Evolutionary conservation across 2,113 vertebrate genomes (phyloP).

Genomic region (Lethenteron camtschaticum): DNA sequence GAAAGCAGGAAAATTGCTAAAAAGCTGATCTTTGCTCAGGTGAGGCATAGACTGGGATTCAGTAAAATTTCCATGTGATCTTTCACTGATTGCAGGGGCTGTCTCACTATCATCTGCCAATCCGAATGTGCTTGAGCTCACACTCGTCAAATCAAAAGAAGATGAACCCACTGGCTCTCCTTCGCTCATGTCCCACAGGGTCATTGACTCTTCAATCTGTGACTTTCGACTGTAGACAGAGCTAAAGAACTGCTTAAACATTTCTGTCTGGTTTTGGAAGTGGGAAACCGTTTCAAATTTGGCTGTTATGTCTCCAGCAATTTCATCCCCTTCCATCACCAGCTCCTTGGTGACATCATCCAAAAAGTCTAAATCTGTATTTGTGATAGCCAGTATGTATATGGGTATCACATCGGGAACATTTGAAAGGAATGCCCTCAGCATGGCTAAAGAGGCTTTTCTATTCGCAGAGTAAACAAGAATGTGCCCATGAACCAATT

Average conservation of each 20-base stretch:
- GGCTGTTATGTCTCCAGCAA: conserved; percentile 82
- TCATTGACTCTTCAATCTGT: conserved; percentile 3
- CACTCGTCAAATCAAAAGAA: conserved; percentile 1
- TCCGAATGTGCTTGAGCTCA: conserved; percentile 1
- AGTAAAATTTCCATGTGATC: too few species aligned
- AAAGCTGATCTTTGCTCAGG: too few species aligned
- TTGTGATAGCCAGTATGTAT: conserved; percentile 86
- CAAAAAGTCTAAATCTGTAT: conserved; percentile 94
- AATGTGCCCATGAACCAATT: conserved; percentile 91
- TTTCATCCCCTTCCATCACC: conserved; percentile 96
- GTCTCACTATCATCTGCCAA: neutral
- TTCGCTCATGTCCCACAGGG: neutral
- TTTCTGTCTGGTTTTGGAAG: conserved; percentile 83
- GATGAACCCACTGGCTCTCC: neutral
- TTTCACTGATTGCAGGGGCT: too few species aligned
- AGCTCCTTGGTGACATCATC: conserved; percentile 90
- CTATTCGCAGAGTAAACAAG: conserved; percentile 84
- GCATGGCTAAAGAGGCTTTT: conserved; percentile 95
- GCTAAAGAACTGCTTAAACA: conserved; percentile 87
- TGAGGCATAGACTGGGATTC: too few species aligned
- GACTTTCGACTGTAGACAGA: conserved; percentile 77
- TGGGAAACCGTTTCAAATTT: conserved; percentile 88
- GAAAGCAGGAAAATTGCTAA: too few species aligned
- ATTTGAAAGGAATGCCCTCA: conserved; percentile 81
- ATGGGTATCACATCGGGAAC: conserved; percentile 93